Conservation (phyloP, 2,888 invertebrate genomes). For the Megalurothrips usitatus region DNA sequence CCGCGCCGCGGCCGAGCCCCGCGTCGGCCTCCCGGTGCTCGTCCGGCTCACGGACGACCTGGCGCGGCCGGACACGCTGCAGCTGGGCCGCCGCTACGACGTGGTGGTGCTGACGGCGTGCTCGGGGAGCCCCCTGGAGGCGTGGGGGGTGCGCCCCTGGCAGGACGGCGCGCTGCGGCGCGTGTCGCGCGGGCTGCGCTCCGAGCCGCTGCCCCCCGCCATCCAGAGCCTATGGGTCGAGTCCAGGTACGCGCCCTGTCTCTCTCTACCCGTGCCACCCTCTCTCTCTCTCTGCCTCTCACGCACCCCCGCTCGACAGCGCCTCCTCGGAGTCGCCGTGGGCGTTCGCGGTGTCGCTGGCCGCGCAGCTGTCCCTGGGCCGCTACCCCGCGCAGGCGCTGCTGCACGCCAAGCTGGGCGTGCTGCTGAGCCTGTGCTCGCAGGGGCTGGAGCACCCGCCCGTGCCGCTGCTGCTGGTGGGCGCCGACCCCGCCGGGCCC, state of each 20-base stretch:
- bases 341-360: slow-evolving; percentile 41
- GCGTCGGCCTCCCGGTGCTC: not conserved
- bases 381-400: slow-evolving; percentile 47
- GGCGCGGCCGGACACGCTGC: not conserved
- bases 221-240: not conserved
- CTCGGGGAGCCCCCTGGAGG: not conserved
- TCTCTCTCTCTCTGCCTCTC: not conserved
- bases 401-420: slow-evolving; percentile 47
- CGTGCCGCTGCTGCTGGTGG: slow-evolving; percentile 37
- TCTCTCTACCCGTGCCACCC: too few species aligned
- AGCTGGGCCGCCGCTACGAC: slow-evolving; percentile 5
- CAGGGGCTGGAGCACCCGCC: slow-evolving; percentile 40
- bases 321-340: slow-evolving; percentile 34
- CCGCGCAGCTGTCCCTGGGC: slow-evolving; percentile 45
- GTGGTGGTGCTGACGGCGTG: not conserved
- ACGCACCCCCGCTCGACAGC: not conserved
- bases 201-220: not conserved
- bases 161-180: not conserved
- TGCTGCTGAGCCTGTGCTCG: slow-evolving; percentile 48
- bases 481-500: slow-evolving; percentile 34
- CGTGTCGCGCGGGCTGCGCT: not conserved
- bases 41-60: not conserved
- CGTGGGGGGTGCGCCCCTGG: not conserved
- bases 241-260: not conserved
- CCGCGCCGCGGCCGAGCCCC: not conserved